A percentile compares a stretch with the other conserved stretches of the same genome.
These are phyloP conservation scores for Nomada goodeniana DNA, from an alignment of 2,888 invertebrate genomes.

Conservation along the genomic window DNA sequence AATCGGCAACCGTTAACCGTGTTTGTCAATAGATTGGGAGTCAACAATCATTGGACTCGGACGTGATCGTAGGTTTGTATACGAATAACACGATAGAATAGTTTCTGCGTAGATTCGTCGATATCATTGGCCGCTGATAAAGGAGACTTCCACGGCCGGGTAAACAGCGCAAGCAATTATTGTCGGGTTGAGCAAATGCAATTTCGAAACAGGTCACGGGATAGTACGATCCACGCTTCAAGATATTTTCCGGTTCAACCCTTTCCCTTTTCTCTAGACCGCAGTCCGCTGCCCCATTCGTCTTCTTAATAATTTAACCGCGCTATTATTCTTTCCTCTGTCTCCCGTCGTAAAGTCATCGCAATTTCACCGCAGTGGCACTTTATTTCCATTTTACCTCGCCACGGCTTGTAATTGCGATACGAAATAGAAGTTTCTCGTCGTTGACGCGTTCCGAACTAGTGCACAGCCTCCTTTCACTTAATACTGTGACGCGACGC, in stretches of 20 bases:
- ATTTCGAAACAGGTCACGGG: constrained; percentile 56
- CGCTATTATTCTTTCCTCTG: neutral
- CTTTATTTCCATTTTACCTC: constrained; percentile 14
- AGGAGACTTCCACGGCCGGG: constrained; percentile 44
- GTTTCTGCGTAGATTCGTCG: constrained; percentile 43
- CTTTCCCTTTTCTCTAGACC: neutral
- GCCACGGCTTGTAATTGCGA: neutral
- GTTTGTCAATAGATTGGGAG: constrained; percentile 25
- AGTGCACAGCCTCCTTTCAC: neutral
- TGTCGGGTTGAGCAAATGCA: constrained; percentile 53
- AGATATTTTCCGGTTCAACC: constrained; percentile 16
- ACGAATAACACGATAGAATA: constrained; percentile 56
- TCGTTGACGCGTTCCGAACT: neutral
- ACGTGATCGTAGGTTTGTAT: constrained; percentile 32
- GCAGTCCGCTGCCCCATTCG: constrained; percentile 14
- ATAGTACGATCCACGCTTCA: constrained; percentile 34
- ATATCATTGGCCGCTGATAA: constrained; percentile 51
- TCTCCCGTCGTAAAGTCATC: constrained; percentile 11
- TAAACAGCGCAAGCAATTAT: constrained; percentile 69
- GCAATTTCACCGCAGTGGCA: constrained; percentile 26
- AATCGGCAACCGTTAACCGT: constrained; percentile 16
- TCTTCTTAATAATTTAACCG: constrained; percentile 44
- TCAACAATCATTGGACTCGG: constrained; percentile 42
- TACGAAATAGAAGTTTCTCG: neutral
- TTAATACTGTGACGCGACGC: neutral